Evolutionary conservation across 2,888 invertebrate genomes (phyloP), one percentile per base, ranked within the genome.

Genomic region (Autographa gamma): DNA sequence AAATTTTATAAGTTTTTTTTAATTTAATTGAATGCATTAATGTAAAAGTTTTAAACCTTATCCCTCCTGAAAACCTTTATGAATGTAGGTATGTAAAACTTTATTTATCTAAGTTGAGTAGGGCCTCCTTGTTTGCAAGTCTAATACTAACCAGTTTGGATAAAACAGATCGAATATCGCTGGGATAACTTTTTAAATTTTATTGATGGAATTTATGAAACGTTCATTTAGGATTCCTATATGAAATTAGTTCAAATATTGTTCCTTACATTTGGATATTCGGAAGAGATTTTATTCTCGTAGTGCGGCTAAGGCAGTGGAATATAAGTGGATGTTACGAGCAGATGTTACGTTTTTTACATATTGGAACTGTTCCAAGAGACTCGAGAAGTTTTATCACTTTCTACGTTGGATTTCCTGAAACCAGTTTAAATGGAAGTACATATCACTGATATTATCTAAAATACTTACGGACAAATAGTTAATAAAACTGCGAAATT

Each of bases 301-400:
- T 65, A 58, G 61, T 56, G 73, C 54, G 54, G 54, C 54, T 63
- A 61, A 69, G 58, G 65, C 60, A 73, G 56, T 63, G 78, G 38
- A 77, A 66, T 77, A 52, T 63, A 80, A 80, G 63, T 61, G 68
- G 60, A 77, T 63, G 73, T 77, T 80, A 72, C 77, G 59, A 48
- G 56, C 82, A 83, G 82, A 84, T 82, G 80, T 81, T 79, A 76
- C 79, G 63, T 72, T 83, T 77, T 77, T 83, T 83, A 60, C 79
- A 82, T 83, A 73, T 82, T 82, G 84, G 82, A 79, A 73, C 64
- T 52, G 59, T 48, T 73, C 84, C 84, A 82, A 81, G 61, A 71
- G 74, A 74, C 76, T 81, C 59, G 60, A 64, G 60, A 67, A 78
- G 73, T 74, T 83, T 82, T 79, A 83, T 79, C 79, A 81, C 82